Evolutionary conservation across 2,797 vertebrate genomes (phyloP).

Genomic region (Melopsittacus undulatus): DNA sequence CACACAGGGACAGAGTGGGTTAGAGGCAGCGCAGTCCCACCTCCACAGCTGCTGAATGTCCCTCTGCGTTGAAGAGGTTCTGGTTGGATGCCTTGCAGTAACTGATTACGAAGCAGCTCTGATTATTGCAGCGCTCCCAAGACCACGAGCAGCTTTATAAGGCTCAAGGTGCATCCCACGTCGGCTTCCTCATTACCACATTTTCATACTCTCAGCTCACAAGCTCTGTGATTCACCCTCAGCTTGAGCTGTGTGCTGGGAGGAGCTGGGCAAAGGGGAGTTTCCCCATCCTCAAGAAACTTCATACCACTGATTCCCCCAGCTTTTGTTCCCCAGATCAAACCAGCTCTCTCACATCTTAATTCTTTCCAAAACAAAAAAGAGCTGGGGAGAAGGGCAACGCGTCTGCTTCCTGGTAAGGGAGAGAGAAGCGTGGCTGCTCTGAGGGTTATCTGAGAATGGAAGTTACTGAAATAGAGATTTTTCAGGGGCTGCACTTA

Average conservation of each 20-base stretch:
- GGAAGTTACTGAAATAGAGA: constrained; percentile 34
- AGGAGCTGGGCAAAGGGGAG: background rate
- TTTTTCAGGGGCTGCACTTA: constrained; percentile 23
- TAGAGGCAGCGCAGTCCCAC: background rate
- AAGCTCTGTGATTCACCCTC: background rate
- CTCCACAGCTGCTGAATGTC: background rate
- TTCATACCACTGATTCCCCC: background rate
- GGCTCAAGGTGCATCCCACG: background rate
- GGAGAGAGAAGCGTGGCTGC: background rate
- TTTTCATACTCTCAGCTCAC: fast-evolving
- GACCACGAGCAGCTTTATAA: background rate
- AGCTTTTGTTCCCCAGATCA: background rate
- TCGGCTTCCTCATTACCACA: background rate
- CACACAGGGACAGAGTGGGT: background rate
- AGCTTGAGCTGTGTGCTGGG: background rate
- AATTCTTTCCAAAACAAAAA: background rate
- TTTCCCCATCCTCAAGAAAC: background rate
- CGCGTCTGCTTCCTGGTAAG: background rate
- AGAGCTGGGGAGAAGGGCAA: background rate
- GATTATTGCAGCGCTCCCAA: background rate
- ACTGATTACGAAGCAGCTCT: background rate
- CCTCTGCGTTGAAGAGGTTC: background rate
- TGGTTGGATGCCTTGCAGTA: background rate
- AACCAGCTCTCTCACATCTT: background rate
- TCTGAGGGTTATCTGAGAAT: background rate